phyloP scores from a whole-genome alignment of 1,140 invertebrate genomes.

The Drosophila asahinai region DNA sequence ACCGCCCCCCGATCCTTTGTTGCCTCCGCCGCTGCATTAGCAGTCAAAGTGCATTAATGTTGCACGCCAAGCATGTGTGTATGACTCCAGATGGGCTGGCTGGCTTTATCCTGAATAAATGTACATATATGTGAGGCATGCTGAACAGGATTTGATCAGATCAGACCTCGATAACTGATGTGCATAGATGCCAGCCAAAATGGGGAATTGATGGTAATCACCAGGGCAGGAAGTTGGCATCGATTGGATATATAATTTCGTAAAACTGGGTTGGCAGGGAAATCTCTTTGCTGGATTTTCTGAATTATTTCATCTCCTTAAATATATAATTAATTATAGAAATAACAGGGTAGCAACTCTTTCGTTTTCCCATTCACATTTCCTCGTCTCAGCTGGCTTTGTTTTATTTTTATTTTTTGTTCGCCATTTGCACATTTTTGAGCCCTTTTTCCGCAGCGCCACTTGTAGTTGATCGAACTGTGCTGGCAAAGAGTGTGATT shows the following conservation, averaged over 20 bases:
- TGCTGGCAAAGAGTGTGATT: conserved; percentile 54
- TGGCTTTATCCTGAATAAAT: conserved; percentile 1
- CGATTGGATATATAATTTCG: background rate
- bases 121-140: conserved; percentile 30
- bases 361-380: background rate
- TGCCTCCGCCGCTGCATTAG: conserved; percentile 55
- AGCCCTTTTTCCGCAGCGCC: conserved; percentile 28
- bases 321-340: background rate
- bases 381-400: conserved; percentile 21
- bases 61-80: conserved; percentile 40
- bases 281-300: too few species aligned
- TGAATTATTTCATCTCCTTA: too few species aligned
- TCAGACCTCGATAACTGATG: conserved; percentile 5
- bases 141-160: conserved; percentile 23
- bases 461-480: conserved; percentile 72
- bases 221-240: background rate
- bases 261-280: too few species aligned
- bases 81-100: conserved; percentile 36
- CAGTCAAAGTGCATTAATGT: conserved; percentile 64
- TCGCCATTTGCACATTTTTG: conserved; percentile 16
- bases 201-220: conserved; percentile 8
- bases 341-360: background rate
- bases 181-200: conserved; percentile 11
- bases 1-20: conserved; percentile 1
- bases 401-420: conserved; percentile 44